Evolutionary conservation across 2,888 invertebrate species (phyloP), one percentile per base, ranked within the genome.

Genomic region (Parnassius mnemosyne): DNA sequence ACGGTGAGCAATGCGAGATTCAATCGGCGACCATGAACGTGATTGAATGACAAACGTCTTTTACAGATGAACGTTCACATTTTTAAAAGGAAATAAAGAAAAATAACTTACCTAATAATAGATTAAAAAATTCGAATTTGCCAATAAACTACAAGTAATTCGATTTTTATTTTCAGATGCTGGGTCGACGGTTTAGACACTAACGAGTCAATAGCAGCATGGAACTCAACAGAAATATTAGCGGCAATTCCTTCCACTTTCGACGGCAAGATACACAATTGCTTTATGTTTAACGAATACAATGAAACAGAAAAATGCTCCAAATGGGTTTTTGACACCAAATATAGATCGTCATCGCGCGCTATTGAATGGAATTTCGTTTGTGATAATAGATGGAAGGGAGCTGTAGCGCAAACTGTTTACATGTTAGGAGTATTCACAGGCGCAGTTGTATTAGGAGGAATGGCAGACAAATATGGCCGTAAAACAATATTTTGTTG

Each of bases 351-450:
- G 63, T 94, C 95, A 0, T 95, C 96, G 0, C 93, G 95, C 57
- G 94, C 94, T 10, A 96, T 96, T 13, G 96, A 97, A 81, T 97
- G 97, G 97, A 87, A 95, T 76, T 93, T 97, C 58, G 95, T 97
- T 1, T 97, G 97, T 77, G 93, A 94, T 67, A 88, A 92, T 65
- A 91, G 96, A 68, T 97, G 96, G 96, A 95, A 95, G 94, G 95
- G 96, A 1, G 95, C 97, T 1, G 80, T 96, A 20, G 95, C 96
- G 0, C 97, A 97, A 78, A 94, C 95, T 5, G 78, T 92, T 53
- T 96, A 95, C 78, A 97, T 97, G 97, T 92, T 97, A 71, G 97
- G 97, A 13, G 96, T 96, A 7, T 96, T 97, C 75, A 93, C 94
- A 0, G 97, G 97, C 2, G 96, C 97, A 0, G 95, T 97, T 0